Base-by-base conservation (phyloP, 2,797 vertebrate species). In the Rhynchotus rufescens region DNA sequence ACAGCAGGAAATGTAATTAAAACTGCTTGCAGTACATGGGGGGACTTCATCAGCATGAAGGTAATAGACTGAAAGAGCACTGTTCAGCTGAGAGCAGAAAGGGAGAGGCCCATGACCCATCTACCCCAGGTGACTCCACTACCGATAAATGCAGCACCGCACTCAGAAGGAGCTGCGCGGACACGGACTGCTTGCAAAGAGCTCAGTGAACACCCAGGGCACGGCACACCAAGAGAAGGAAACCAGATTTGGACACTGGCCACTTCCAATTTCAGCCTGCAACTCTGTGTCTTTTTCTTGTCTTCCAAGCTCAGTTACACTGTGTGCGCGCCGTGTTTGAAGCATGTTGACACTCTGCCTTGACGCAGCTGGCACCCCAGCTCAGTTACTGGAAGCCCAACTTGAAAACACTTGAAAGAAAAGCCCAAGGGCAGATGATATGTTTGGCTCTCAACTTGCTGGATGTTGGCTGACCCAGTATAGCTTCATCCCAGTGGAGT, bases 351-450 rank as follows among this genome's bases (percentile, higher is more conserved):
- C 47, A 40, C 34, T 32, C 80, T 9, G 49, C 52, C 65, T 88
- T 87, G 36, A 54, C 76, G 80, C 86, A 88, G 44, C 61, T 91
- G 86, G 65, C 87, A 86, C 21, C 80, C 66, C 80, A 86, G 72
- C 95, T 83, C 85, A 72, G n/a, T 77, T 89, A 82, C 84, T 94
- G 80, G 59, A 89, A 15, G n/a, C 44, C 86, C 78, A 95, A 67
- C 59, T 86, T 95, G 90, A 95, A 95, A 94, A 92, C 84, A 71
- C 78, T 93, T 93, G 72, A 95, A 96, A 96, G 84, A 23, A 86
- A 96, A 97, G 94, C 76, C 49, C 90, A 56, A 84, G 81, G 61
- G 78, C 72, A 67, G 77, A 69, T 0, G 16, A 72, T 82, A 88
- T 34, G 82, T 84, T 51, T 93, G 73, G 42, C 71, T 95, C 75